Base-by-base conservation (phyloP, 2,113 vertebrate genomes). In the Pelecanoides urinatrix region DNA sequence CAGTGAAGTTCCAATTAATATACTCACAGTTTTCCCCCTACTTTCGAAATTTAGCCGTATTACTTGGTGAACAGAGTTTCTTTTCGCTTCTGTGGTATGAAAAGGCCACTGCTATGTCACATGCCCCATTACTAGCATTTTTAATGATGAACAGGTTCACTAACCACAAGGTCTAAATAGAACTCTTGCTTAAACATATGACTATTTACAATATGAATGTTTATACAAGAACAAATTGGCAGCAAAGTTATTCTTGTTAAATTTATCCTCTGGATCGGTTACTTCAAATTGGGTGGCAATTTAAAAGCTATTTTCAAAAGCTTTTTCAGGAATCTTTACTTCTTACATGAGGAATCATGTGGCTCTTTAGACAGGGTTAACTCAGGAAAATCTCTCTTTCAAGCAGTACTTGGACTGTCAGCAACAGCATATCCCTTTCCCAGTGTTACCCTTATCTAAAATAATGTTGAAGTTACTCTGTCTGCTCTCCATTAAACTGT, bases 171-270 rank as follows among this genome's bases (percentile, higher is more conserved):
- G 23, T 38, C 26, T 80, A 80, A 82, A 90, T 7, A 85, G 70
- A 90, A 58, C 7, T 62, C 68, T 82, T 79, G 36, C 62, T 87
- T 82, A 93, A 92, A 88, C 40, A 27, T 29, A 70, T 45, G 62
- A 92, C 76, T 84, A 70, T 85, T 88, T 88, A 79, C 55, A 76
- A 71, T 29, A 74, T 22, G 62, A 95, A 80, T 87, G 66, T 90
- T 90, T 87, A 91, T 20, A 73, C 27, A 93, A 83, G 63, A 95
- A 70, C 29, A 68, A 93, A 91, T 62, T 88, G 78, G 74, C 88
- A 86, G 85, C 50, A 73, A 79, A 96, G 49, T 42, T 58, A 38
- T n/a, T 70, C 66, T 62, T 90, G 71, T 62, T 86, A 95, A 95
- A 90, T 92, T 76, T 93, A 90, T 62, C 45, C 82, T 62, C 85